Conservation (phyloP, 2,888 invertebrate species). For the Sminthurinus aureus region DNA sequence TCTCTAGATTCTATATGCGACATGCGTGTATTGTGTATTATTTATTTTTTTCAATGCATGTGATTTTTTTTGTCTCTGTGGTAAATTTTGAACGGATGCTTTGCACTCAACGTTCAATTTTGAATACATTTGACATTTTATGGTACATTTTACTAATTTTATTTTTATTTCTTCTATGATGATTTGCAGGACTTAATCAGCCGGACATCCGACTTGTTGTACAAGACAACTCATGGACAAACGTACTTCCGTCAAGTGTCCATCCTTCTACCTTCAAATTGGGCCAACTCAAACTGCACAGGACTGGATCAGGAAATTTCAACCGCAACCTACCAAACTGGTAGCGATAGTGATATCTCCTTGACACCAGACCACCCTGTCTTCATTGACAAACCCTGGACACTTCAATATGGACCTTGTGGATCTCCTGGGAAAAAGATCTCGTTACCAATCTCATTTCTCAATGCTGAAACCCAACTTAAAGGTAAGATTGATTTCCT, state of each 20-base stretch:
- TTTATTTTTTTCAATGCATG: background rate
- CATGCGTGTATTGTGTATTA: background rate
- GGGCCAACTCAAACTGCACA: conserved; percentile 59
- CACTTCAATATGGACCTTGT: conserved; percentile 60
- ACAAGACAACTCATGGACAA: conserved; percentile 55
- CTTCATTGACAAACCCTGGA: conserved; percentile 58
- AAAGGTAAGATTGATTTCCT: conserved; percentile 45
- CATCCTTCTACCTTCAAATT: conserved; percentile 57
- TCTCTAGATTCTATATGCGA: background rate
- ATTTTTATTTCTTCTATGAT: conserved; percentile 11
- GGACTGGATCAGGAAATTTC: conserved; percentile 52
- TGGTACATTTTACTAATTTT: background rate
- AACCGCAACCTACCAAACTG: conserved; percentile 58
- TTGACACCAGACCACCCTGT: conserved; percentile 59
- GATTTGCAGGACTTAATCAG: conserved; percentile 55
- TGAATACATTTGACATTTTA: conserved; percentile 4
- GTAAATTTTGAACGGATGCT: background rate
- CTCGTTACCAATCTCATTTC: conserved; percentile 56
- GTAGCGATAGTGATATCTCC: conserved; percentile 52
- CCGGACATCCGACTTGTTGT: conserved; percentile 58
- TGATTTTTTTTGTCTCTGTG: background rate
- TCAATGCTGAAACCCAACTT: conserved; percentile 44
- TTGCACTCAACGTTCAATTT: too few relatives aligned
- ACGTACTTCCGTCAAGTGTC: conserved; percentile 59
- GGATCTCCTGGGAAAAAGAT: conserved; percentile 59